Evolutionary conservation across 2,113 vertebrate species (phyloP), one percentile per base, ranked within the genome.

Genomic region (Tursiops truncatus): DNA sequence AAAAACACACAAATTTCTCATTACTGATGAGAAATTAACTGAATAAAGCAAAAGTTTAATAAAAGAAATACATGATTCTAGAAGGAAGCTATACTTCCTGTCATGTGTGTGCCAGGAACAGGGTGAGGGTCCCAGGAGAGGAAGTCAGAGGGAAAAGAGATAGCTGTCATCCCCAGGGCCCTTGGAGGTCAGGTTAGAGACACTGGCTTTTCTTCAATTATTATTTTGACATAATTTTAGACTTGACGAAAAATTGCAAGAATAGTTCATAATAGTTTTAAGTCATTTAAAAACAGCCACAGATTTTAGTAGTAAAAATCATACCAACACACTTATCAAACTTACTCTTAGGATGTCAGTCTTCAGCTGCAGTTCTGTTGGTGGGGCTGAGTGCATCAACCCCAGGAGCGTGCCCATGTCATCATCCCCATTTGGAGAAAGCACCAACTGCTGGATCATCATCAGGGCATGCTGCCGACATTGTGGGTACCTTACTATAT

Each of bases 321-420:
- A 13, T 76, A 82, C 28, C 15, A 41, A 60, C 1, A 63, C 1
- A 17, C 5, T 67, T 67, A 33, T 26, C 31, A 44, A 38, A 83
- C 96, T 98, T 98, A 99, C 99, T 99, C 99, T 98, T 83, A 99
- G 98, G 95, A 99, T 99, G 97, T 99, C 99, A 0, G 99, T 99
- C 98, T 99, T 99, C 87, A 99, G 98, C 98, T 99, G 99, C 77
- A 99, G 97, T 28, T 99, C 99, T 0, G 99, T 99, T 13, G 99
- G 98, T 0, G 99, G 99, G 0, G 99, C 99, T 0, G 99, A 99
- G 97, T 99, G 99, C 99, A 99, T 99, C 76, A 99, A 98, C 26
- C 99, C 99, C 97, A 99, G 98, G 94, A 99, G 99, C 0, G 99
- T 99, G n/a, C 99, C 99, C 99, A 99, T 99, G 97, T 99, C 99